Conservation (phyloP, 2,888 invertebrate genomes). For the Eristalis pertinax region DNA sequence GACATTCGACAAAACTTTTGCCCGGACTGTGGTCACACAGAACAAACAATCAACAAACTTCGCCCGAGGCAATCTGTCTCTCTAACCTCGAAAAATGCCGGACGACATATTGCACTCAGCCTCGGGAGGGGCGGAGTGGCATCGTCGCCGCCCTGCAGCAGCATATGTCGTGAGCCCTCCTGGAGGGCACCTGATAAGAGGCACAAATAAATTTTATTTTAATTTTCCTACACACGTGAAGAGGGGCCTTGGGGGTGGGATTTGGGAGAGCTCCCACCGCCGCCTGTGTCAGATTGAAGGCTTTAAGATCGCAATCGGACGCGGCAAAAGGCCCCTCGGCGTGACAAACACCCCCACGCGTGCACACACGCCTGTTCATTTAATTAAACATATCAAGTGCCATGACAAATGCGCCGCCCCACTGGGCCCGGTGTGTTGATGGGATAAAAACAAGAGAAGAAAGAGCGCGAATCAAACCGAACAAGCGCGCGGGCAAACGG, state of each 20-base stretch:
- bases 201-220: slow-evolving; percentile 28
- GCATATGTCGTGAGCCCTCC: background rate
- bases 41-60: background rate
- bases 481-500: slow-evolving; percentile 40
- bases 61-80: background rate
- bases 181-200: slow-evolving; percentile 16
- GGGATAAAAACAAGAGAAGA: slow-evolving; percentile 42
- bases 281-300: background rate
- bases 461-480: slow-evolving; percentile 1
- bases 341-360: background rate
- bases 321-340: background rate
- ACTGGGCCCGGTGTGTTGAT: slow-evolving; percentile 12
- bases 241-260: slow-evolving; percentile 5
- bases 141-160: too few species aligned
- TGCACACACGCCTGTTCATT: slow-evolving; percentile 11
- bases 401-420: background rate
- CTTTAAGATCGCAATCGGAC: background rate
- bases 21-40: background rate
- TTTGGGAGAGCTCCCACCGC: slow-evolving; percentile 3
- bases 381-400: slow-evolving; percentile 50
- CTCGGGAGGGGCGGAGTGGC: background rate
- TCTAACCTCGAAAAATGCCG: background rate
- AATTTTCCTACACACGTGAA: slow-evolving; percentile 8
- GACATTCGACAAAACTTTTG: background rate
- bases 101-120: background rate